Evolutionary conservation across 2,113 vertebrate genomes (phyloP).

Genomic region (Macrotis lagotis): DNA sequence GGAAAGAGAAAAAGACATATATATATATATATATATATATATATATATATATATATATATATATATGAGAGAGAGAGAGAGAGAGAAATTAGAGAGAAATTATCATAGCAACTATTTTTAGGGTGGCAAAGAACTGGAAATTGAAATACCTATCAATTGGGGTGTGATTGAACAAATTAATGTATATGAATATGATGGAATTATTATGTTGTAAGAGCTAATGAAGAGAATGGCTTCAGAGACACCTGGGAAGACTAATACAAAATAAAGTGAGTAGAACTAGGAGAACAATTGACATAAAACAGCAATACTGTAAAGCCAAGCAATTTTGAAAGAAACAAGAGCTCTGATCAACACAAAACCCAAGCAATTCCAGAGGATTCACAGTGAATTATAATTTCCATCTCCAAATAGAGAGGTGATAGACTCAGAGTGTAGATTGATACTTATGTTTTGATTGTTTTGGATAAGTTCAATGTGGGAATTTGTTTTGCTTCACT

Average conservation of each 20-base stretch:
- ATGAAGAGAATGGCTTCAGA: not conserved
- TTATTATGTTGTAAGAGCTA: not conserved
- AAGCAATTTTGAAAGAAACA: not conserved
- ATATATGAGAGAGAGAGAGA: too few species aligned
- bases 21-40: too few species aligned
- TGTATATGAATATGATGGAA: not conserved
- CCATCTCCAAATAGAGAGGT: not conserved
- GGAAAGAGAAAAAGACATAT: not conserved
- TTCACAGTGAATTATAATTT: not conserved
- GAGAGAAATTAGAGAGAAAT: too few species aligned
- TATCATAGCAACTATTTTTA: not conserved
- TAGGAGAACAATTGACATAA: not conserved
- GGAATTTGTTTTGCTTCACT: not conserved
- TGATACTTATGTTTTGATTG: not conserved
- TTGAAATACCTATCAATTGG: not conserved
- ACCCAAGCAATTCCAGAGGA: not conserved
- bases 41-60: too few species aligned
- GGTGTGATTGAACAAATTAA: not conserved
- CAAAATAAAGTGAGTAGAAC: not conserved
- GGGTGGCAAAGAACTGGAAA: not conserved
- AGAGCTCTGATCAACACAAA: not conserved
- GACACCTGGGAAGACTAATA: not conserved
- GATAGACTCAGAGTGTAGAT: not conserved
- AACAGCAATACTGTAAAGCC: not conserved
- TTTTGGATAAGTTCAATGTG: not conserved